Evolutionary conservation across 2,797 vertebrate species (phyloP).

Genomic region (Silurus aristotelis): DNA sequence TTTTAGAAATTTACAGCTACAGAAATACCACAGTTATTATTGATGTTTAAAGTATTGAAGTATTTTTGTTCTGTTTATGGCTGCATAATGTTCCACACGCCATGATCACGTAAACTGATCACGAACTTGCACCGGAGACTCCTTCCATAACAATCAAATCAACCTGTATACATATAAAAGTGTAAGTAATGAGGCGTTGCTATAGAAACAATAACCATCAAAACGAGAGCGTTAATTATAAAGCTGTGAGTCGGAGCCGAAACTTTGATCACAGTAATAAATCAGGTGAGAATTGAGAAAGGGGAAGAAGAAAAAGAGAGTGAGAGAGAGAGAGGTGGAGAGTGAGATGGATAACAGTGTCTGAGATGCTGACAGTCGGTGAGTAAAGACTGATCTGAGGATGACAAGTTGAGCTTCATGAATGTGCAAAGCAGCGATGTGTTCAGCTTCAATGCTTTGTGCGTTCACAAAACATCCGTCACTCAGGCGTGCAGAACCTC

Average conservation of each 20-base stretch:
- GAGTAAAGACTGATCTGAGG: slow-evolving; percentile 41
- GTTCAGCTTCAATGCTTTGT: not conserved
- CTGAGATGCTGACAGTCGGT: slow-evolving; percentile 39
- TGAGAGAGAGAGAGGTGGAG: slow-evolving; percentile 6
- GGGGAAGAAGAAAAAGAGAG: not conserved
- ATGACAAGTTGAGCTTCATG: slow-evolving; percentile 50
- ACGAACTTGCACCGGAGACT: no score
- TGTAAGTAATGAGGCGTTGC: not conserved
- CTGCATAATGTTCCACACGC: no score
- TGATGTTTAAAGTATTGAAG: no score
- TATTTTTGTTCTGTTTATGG: no score
- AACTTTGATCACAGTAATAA: not conserved
- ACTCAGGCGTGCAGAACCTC: not conserved
- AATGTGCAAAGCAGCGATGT: slow-evolving; percentile 27
- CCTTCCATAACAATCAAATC: no score
- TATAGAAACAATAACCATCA: not conserved
- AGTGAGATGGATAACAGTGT: not conserved
- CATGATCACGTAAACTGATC: no score
- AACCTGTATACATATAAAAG: no score
- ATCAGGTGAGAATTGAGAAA: slow-evolving; percentile 11
- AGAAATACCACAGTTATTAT: not conserved
- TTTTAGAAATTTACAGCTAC: no score
- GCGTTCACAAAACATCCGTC: not conserved
- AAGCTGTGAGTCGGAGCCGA: not conserved
- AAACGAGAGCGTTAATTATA: not conserved